Evolutionary conservation across 2,113 vertebrate species (phyloP), one percentile per base, ranked within the genome.

Genomic region (Burhinus bistriatus): DNA sequence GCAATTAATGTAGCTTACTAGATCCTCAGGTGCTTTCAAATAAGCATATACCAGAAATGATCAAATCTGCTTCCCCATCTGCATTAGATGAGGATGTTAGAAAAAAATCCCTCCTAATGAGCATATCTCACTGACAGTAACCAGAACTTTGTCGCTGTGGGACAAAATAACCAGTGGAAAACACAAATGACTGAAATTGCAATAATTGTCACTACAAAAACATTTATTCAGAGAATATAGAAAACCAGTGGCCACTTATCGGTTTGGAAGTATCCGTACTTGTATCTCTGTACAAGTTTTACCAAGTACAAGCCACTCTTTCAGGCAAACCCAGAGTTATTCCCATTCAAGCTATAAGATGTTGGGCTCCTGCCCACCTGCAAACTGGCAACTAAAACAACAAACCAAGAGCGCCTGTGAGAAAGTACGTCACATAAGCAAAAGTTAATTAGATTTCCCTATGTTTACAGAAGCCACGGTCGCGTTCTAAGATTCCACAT

Each of bases 1-100:
- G 93, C 95, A 94, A 85, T 94, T 97, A 95, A 93, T 95, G 96
- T 69, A 95, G 84, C 91, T 96, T 93, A 83, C 62, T 16, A 72
- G 40, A 95, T 95, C 94, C 84, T 95, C 94, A 97, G 95, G 95
- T 97, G 87, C 89, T 77, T 93, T 89, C 81, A 77, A 76, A 93
- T 47, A 88, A 95, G 34, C 38, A 29, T n/a, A 81, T 71, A 94
- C 52, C 71, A 94, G 54, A 80, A 90, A 85, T 6, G 27, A 76
- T 83, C 73, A 80, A 83, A 91, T 87, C 87, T 95, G 81, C 89
- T 85, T 83, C 83, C 93, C 89, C 93, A 94, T 65, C 72, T 73
- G 96, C 36, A 82, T 93, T 91, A 82, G 47, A 92, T 49, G 22
- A 88, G 58, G 42, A 36, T 26, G 57, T 17, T 32, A 45, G 83